A percentile compares a stretch with the other conserved stretches of the same genome.
These are phyloP conservation scores for Eubasilissa splendida DNA, from an alignment of 2,888 invertebrate species.

Conservation along the genomic window DNA sequence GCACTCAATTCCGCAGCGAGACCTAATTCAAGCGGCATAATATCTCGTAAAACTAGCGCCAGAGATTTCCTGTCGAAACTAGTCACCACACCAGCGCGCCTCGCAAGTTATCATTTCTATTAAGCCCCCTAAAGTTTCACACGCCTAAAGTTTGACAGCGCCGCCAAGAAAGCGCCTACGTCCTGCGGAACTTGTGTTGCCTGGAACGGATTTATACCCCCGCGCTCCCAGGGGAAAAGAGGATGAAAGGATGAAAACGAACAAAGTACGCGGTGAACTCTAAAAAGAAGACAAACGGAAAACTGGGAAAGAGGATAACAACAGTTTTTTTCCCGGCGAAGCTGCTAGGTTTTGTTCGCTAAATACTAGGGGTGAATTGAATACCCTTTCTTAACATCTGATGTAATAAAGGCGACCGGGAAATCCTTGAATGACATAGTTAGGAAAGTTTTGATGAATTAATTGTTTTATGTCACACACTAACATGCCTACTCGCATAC, in stretches of 20 bases:
- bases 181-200: slow-evolving; percentile 11
- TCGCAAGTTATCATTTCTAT: background rate
- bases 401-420: too few relatives aligned
- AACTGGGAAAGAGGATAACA: background rate
- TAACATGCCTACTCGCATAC: too few relatives aligned
- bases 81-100: too few relatives aligned
- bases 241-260: background rate
- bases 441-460: too few relatives aligned
- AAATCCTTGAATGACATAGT: too few relatives aligned
- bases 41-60: too few relatives aligned
- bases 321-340: background rate
- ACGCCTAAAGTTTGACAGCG: slow-evolving; percentile 7
- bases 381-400: too few relatives aligned
- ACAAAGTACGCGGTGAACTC: background rate
- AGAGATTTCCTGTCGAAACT: too few relatives aligned
- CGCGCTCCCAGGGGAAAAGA: background rate
- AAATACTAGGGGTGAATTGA: too few relatives aligned
- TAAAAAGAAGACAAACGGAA: slow-evolving; percentile 1
- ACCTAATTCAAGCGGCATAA: too few relatives aligned
- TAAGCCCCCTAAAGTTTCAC: slow-evolving; percentile 10
- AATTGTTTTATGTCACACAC: too few relatives aligned
- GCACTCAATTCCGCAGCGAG: too few relatives aligned
- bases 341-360: slow-evolving; percentile 1
- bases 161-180: slow-evolving; percentile 8
- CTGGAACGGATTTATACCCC: slow-evolving; percentile 11